A percentile compares a stretch with the other conserved stretches of the same genome.
Conservation (phyloP, 2,888 invertebrate species). For the Phalera bucephala region DNA sequence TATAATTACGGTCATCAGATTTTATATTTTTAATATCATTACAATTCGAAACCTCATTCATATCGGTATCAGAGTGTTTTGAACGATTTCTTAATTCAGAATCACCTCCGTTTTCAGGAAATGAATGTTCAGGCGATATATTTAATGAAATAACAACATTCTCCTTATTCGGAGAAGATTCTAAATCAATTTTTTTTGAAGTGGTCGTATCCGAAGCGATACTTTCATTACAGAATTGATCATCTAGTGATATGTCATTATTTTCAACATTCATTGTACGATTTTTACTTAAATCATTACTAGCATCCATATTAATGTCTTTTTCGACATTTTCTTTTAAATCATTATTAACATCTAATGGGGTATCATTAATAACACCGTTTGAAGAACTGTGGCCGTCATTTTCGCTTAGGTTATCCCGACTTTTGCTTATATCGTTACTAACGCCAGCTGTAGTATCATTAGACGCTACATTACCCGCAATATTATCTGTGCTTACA, state of each 20-base stretch:
- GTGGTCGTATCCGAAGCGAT: too few species aligned
- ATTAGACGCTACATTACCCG: too few species aligned
- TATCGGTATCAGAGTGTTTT: neutral
- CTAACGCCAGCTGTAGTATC: neutral
- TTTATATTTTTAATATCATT: neutral
- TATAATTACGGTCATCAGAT: neutral
- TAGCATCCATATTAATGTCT: slow-evolving; percentile 4
- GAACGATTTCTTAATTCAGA: too few species aligned
- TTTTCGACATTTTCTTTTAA: neutral
- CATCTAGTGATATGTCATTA: neutral
- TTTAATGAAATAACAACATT: too few species aligned
- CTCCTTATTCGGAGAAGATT: too few species aligned
- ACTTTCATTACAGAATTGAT: neutral
- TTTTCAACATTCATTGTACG: neutral
- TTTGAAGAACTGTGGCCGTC: too few species aligned
- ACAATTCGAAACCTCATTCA: neutral
- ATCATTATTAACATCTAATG: slow-evolving; percentile 1
- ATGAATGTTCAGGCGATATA: too few species aligned
- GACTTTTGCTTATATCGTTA: neutral
- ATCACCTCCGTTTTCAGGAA: neutral
- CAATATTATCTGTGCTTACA: too few species aligned
- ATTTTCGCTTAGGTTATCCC: neutral
- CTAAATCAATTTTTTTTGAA: too few species aligned
- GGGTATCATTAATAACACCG: slow-evolving; percentile 3
- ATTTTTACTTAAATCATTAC: neutral